Conservation (phyloP, 2,888 invertebrate species). For the Odiellus spinosus region DNA sequence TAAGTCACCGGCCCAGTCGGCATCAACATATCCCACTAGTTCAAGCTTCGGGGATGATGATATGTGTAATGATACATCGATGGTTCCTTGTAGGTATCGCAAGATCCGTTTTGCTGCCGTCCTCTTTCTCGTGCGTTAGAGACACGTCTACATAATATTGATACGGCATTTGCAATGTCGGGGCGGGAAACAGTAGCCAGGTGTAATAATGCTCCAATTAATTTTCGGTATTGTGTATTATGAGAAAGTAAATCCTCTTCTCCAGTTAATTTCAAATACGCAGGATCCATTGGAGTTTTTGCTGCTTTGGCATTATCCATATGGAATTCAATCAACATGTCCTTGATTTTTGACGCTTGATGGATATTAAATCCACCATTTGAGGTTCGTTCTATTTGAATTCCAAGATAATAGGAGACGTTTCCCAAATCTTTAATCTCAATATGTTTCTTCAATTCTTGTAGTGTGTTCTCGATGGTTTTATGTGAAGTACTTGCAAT, state of each 20-base stretch:
- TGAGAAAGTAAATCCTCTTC: too few relatives aligned
- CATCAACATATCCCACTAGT: constrained; percentile 14
- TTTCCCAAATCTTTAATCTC: constrained; percentile 1
- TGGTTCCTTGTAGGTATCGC: constrained; percentile 2
- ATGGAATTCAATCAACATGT: too few relatives aligned
- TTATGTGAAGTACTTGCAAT: too few relatives aligned
- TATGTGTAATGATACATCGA: neutral
- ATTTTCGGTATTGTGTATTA: constrained; percentile 1
- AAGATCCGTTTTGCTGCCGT: neutral
- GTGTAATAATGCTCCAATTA: constrained; percentile 12
- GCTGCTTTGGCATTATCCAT: too few relatives aligned
- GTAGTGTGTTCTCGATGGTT: too few relatives aligned
- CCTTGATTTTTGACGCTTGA: too few relatives aligned
- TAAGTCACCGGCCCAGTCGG: constrained; percentile 15
- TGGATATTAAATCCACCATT: too few relatives aligned
- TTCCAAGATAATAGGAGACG: neutral
- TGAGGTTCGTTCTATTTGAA: neutral
- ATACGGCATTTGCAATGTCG: constrained; percentile 14
- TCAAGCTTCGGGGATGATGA: too few relatives aligned
- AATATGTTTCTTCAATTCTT: neutral
- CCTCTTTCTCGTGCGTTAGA: neutral
- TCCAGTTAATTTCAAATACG: too few relatives aligned
- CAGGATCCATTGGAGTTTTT: too few relatives aligned
- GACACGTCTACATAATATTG: neutral
- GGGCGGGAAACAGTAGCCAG: constrained; percentile 15